Evolutionary conservation across 2,797 vertebrate genomes (phyloP).

Genomic region (Gallirallus australis): DNA sequence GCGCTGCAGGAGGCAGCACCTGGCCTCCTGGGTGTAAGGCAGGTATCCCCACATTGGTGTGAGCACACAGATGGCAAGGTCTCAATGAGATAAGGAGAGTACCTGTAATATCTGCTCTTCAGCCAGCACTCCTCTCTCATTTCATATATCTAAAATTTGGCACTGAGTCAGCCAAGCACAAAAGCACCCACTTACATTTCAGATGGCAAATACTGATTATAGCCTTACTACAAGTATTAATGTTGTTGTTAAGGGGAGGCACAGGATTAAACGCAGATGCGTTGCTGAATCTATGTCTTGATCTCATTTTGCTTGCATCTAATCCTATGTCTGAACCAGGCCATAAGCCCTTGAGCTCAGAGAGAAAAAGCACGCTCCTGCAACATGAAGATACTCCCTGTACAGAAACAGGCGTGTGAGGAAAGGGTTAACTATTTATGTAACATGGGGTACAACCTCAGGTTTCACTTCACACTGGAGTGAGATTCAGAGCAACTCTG

Average conservation of each 20-base stretch:
- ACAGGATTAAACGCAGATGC: background rate
- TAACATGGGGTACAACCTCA: background rate
- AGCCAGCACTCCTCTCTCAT: background rate
- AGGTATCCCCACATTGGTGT: fast-evolving
- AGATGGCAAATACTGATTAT: background rate
- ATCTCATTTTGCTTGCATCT: background rate
- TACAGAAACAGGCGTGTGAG: background rate
- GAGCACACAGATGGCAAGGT: background rate
- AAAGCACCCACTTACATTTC: background rate
- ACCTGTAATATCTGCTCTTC: background rate
- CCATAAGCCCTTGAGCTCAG: fast-evolving
- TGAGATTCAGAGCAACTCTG: background rate
- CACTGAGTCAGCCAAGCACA: background rate
- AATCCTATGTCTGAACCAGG: background rate
- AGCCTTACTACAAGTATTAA: background rate
- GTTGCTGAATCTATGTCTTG: background rate
- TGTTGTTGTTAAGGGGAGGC: background rate
- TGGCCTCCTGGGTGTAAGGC: fast-evolving
- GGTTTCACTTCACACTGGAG: background rate
- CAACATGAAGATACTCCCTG: fast-evolving
- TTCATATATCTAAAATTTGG: background rate
- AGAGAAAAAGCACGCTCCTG: background rate
- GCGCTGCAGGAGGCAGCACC: background rate
- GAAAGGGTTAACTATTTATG: background rate
- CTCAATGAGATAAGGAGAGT: background rate